These are phyloP conservation scores for Anoplolepis gracilipes DNA, from an alignment of 1,140 invertebrate species.

Conservation along the genomic window DNA sequence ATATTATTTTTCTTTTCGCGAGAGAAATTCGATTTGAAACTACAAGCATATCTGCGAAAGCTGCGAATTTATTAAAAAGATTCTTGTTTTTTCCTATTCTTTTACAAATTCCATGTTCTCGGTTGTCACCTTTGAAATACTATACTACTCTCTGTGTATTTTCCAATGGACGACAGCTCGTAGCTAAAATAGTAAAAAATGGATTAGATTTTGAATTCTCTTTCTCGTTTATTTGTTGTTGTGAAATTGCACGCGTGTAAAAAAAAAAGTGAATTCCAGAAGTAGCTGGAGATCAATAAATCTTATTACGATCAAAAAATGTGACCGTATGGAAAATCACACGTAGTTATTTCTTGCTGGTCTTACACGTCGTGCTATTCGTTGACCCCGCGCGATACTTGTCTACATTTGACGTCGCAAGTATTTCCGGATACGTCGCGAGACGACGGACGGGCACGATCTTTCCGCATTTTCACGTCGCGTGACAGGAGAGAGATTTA, in stretches of 20 bases:
- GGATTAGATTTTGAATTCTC: background rate
- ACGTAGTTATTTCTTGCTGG: background rate
- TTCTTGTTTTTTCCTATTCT: background rate
- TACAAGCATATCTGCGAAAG: background rate
- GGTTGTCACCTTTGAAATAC: background rate
- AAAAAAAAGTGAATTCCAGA: background rate
- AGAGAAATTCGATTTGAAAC: background rate
- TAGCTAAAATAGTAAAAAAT: background rate
- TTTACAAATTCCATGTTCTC: background rate
- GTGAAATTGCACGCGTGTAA: too few relatives aligned
- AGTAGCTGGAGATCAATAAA: background rate
- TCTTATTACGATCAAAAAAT: background rate
- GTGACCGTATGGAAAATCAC: conserved; percentile 9
- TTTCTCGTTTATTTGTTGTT: too few relatives aligned
- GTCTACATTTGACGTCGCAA: conserved; percentile 18
- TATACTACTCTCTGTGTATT: background rate
- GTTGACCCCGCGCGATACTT: conserved; percentile 37
- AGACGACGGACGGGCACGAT: background rate
- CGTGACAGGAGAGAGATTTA: background rate
- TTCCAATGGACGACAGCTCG: background rate
- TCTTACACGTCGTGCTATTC: conserved; percentile 15
- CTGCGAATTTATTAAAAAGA: background rate
- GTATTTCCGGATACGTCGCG: conserved; percentile 51
- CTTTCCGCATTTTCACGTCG: conserved; percentile 47
- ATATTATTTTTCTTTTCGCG: background rate